Percentiles rank a stretch among this genome's conserved stretches.
Conservation (phyloP, 2,113 vertebrate genomes). For the Gasterosteus nipponicus region DNA sequence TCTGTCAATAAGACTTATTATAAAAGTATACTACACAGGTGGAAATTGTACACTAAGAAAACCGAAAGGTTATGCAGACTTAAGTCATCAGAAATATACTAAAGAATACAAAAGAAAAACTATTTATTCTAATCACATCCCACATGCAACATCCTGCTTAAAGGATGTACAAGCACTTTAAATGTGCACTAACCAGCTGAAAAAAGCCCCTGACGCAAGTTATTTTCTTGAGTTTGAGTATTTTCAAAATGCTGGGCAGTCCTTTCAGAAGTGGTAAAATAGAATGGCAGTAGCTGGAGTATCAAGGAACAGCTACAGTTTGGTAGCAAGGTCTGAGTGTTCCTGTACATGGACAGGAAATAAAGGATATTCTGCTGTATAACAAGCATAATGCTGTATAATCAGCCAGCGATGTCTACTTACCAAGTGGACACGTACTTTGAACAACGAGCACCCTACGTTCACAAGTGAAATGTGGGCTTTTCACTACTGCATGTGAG, state of each 20-base stretch:
- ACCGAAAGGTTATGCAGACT: no score
- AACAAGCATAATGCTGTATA: no score
- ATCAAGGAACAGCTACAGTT: background rate
- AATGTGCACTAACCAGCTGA: background rate
- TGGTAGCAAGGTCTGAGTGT: background rate
- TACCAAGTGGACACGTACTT: background rate
- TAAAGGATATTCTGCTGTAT: background rate
- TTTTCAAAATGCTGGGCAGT: background rate
- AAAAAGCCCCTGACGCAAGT: background rate
- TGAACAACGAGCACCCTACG: background rate
- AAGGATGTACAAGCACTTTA: background rate
- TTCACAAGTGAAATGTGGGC: background rate
- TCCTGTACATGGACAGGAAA: conserved; percentile 1
- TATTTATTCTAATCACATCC: background rate
- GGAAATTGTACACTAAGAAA: background rate
- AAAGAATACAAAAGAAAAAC: background rate
- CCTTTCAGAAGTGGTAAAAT: background rate
- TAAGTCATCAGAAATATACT: background rate
- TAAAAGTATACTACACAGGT: background rate
- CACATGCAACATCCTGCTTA: background rate
- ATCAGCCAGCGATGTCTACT: background rate
- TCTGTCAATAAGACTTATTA: no score
- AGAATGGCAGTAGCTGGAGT: background rate
- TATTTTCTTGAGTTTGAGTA: background rate
- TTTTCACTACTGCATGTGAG: background rate